Evolutionary conservation across 2,797 vertebrate genomes (phyloP).

Genomic region (Mormyrops attenuatus): DNA sequence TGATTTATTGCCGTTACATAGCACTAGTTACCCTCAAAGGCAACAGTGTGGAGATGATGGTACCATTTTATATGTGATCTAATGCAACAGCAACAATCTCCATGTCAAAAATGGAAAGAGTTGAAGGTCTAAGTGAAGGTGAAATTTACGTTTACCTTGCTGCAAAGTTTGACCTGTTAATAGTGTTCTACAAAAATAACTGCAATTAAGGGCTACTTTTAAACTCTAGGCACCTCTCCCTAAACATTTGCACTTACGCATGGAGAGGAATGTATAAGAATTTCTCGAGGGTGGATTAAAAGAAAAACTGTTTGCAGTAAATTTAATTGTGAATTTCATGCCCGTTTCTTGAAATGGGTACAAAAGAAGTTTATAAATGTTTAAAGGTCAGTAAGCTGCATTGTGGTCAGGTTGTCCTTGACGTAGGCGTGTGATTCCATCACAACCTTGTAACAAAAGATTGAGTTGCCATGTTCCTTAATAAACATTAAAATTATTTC

Average conservation of each 20-base stretch:
- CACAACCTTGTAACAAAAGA: neutral
- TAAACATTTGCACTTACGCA: neutral
- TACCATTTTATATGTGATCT: neutral
- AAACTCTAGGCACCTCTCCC: neutral
- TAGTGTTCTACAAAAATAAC: neutral
- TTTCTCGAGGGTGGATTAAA: neutral
- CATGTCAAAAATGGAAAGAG: neutral
- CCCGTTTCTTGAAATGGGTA: neutral
- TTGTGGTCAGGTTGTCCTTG: neutral
- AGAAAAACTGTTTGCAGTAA: neutral
- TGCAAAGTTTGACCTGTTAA: neutral
- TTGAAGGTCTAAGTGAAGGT: neutral
- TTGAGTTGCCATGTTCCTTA: neutral
- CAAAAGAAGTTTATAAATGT: neutral
- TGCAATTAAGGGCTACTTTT: neutral
- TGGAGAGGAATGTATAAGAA: neutral
- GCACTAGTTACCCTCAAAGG: neutral
- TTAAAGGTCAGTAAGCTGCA: neutral
- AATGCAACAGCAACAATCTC: neutral
- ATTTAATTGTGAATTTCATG: neutral
- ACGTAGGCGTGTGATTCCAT: neutral
- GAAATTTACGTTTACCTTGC: neutral
- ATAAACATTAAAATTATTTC: constrained; percentile 1
- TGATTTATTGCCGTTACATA: neutral
- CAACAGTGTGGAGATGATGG: neutral